Conservation (phyloP, 2,113 vertebrate genomes). For the Mobula birostris region DNA sequence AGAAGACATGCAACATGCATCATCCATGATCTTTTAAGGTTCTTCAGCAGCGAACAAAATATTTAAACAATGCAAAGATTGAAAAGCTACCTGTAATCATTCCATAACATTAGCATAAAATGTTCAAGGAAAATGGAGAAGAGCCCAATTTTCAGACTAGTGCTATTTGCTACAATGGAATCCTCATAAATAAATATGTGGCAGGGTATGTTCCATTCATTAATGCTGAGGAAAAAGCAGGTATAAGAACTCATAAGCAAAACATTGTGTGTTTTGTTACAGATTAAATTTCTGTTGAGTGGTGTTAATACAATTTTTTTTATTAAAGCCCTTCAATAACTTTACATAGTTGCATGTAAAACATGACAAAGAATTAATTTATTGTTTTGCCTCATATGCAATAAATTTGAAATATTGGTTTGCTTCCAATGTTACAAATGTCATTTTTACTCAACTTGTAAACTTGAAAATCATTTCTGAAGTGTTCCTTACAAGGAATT, state of each 20-base stretch:
- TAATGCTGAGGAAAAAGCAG: not conserved
- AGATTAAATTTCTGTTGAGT: not conserved
- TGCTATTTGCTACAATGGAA: slow-evolving; percentile 4
- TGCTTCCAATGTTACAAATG: not conserved
- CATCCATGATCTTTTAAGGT: not conserved
- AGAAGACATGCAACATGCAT: not conserved
- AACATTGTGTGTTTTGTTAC: not conserved
- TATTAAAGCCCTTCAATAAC: not conserved
- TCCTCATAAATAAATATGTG: not conserved
- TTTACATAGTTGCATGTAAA: not conserved
- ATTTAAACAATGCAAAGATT: not conserved
- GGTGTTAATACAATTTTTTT: not conserved
- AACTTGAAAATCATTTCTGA: not conserved
- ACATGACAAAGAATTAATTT: not conserved
- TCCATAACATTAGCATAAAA: not conserved
- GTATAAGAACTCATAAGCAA: not conserved
- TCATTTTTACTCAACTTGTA: not conserved
- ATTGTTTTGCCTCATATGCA: not conserved
- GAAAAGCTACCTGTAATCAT: not conserved
- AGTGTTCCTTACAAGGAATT: not conserved
- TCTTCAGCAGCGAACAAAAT: not conserved
- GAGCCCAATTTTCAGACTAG: not conserved
- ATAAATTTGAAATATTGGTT: not conserved
- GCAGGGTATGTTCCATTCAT: not conserved
- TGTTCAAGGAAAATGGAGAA: not conserved